phyloP scores from a whole-genome alignment of 2,797 vertebrate genomes.

The Characodon lateralis region DNA sequence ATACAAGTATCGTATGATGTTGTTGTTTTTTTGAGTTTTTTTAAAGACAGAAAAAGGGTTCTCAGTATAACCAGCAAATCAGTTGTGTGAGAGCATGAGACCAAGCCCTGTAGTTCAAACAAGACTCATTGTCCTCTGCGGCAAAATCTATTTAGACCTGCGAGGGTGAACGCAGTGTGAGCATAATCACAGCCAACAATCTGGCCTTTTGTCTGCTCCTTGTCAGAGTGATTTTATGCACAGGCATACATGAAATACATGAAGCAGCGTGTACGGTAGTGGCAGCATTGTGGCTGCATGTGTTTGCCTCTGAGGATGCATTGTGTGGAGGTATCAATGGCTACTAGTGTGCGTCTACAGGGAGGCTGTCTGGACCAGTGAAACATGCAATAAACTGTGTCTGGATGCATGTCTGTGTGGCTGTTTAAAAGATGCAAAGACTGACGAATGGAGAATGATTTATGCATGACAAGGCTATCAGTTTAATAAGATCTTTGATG shows the following conservation, averaged over 20 bases:
- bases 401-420: constrained; percentile 16
- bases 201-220: constrained; percentile 60
- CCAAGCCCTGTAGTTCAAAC: constrained; percentile 17
- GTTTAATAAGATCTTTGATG: not conserved
- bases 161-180: constrained; percentile 19
- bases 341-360: constrained; percentile 59
- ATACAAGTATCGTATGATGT: constrained; percentile 30
- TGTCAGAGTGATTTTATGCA: constrained; percentile 70
- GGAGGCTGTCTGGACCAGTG: constrained; percentile 30
- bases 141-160: constrained; percentile 51
- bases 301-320: constrained; percentile 64
- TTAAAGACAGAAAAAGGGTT: constrained; percentile 15
- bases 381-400: constrained; percentile 25
- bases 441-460: constrained; percentile 1
- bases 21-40: not conserved
- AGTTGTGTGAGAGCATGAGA: constrained; percentile 15
- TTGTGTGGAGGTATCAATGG: constrained; percentile 72
- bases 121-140: constrained; percentile 20
- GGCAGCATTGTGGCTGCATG: constrained; percentile 61
- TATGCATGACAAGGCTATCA: not conserved
- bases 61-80: constrained; percentile 22
- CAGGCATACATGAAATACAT: constrained; percentile 66
- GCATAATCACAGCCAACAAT: constrained; percentile 25
- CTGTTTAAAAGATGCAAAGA: constrained; percentile 9
- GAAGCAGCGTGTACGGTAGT: constrained; percentile 58